Conservation (phyloP, 2,113 vertebrate genomes). For the Morphnarchus princeps region DNA sequence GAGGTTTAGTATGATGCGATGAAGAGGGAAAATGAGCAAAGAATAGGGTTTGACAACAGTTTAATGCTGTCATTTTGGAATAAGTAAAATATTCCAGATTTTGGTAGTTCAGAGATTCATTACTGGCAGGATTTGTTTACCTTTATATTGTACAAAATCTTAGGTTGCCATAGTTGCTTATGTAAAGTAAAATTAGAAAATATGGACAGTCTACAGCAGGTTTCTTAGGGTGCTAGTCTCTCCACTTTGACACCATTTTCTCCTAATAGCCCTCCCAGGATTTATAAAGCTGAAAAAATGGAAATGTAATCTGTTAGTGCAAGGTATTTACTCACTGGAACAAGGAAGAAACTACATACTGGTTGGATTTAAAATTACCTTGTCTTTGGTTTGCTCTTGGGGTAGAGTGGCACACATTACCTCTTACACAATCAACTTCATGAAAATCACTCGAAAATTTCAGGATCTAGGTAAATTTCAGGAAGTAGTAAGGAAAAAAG, state of each 20-base stretch:
- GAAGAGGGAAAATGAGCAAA: neutral
- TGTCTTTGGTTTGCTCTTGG: neutral
- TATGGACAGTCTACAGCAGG: neutral
- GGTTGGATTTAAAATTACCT: neutral
- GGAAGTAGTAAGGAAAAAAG: neutral
- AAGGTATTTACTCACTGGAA: neutral
- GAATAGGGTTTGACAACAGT: neutral
- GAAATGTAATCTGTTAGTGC: neutral
- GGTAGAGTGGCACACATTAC: rapidly evolving
- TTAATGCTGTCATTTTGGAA: neutral
- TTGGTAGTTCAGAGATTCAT: neutral
- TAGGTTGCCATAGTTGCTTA: neutral
- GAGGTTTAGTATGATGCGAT: neutral
- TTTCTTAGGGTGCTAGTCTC: neutral
- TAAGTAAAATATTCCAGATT: neutral
- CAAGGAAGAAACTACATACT: neutral
- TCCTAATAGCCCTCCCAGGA: neutral
- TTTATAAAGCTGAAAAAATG: neutral
- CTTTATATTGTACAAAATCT: neutral
- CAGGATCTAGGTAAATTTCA: neutral
- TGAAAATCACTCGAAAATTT: neutral
- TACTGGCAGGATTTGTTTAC: neutral
- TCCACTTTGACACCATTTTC: neutral
- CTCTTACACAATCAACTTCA: neutral
- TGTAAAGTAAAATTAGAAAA: neutral